Percentiles rank a stretch among this genome's conserved stretches.
phyloP scores from a whole-genome alignment of 1,140 invertebrate species.

The Bombus vancouverensis region DNA sequence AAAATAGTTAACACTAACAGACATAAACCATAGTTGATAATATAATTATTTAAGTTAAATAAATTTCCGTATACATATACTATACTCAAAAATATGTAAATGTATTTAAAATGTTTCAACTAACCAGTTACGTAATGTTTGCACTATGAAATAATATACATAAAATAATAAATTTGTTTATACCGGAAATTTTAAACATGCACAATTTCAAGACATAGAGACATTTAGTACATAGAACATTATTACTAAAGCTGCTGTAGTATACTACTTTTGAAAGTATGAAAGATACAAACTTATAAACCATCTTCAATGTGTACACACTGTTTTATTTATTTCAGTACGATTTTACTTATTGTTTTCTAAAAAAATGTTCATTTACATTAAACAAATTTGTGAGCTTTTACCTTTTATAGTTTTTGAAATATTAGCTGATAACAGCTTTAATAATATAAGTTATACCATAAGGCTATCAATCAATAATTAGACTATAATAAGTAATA shows the following conservation, averaged over 20 bases:
- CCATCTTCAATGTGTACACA: background rate
- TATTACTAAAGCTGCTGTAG: background rate
- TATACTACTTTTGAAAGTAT: background rate
- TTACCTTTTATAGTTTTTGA: background rate
- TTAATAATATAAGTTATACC: background rate
- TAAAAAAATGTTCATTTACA: background rate
- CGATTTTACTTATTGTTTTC: background rate
- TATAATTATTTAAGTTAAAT: background rate
- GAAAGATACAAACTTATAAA: background rate
- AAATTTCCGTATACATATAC: background rate
- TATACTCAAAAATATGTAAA: background rate
- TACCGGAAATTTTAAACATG: slow-evolving; percentile 31
- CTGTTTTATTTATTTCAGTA: background rate
- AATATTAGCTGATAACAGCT: background rate
- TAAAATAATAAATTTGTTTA: background rate
- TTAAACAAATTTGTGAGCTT: background rate
- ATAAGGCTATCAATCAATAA: no score
- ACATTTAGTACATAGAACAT: background rate
- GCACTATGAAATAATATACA: background rate
- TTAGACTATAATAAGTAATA: no score
- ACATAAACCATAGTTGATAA: no score
- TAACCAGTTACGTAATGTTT: background rate
- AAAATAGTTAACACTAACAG: background rate
- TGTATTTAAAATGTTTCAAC: background rate
- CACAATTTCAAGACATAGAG: slow-evolving; percentile 8